Conservation (phyloP, 2,113 vertebrate genomes). For the Abramis brama region DNA sequence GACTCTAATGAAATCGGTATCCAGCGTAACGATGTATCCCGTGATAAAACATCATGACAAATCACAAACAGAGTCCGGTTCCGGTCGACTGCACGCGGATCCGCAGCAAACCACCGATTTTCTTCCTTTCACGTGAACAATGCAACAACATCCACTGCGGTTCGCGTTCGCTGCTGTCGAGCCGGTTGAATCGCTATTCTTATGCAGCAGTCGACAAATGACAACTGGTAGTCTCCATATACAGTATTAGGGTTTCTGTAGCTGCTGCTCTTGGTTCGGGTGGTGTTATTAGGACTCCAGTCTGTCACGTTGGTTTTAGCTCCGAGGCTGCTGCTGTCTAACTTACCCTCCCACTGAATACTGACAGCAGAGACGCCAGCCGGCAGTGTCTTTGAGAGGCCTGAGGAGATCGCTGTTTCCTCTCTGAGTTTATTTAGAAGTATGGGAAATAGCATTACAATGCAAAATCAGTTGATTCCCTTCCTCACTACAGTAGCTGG, state of each 20-base stretch:
- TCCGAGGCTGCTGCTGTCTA: constrained; percentile 31
- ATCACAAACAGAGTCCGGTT: constrained; percentile 12
- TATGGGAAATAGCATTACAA: not conserved
- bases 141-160: constrained; percentile 46
- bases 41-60: constrained; percentile 15
- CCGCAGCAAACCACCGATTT: constrained; percentile 17
- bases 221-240: not conserved
- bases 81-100: constrained; percentile 5
- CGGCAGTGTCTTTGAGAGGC: not conserved
- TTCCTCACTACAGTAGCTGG: not conserved
- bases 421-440: not conserved
- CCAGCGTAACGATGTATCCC: constrained; percentile 14
- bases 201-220: constrained; percentile 8
- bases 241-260: not conserved
- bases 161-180: constrained; percentile 9
- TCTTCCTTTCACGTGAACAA: constrained; percentile 34
- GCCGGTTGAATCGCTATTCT: not conserved
- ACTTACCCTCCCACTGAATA: constrained; percentile 38
- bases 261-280: constrained; percentile 24
- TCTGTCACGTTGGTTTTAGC: constrained; percentile 53
- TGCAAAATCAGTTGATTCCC: not conserved
- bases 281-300: constrained; percentile 41
- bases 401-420: constrained; percentile 48
- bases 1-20: constrained; percentile 6
- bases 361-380: constrained; percentile 39